Evolutionary conservation across 1,140 invertebrate genomes (phyloP).

Genomic region (Penaeus vannamei): DNA sequence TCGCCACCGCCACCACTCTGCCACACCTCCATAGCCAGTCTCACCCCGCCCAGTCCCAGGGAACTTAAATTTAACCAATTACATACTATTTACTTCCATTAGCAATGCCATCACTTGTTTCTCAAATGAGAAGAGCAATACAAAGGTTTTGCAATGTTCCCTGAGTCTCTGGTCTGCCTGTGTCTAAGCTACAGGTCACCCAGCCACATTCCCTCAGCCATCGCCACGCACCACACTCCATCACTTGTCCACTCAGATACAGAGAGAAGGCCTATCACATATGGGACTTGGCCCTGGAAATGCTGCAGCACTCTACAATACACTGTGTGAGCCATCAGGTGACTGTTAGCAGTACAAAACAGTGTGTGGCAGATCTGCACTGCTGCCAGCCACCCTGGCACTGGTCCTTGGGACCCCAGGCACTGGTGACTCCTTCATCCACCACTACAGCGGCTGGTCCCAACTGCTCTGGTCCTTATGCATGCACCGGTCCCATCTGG

Average conservation of each 20-base stretch:
- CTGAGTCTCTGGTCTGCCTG: conserved; percentile 49
- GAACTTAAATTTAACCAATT: conserved; percentile 35
- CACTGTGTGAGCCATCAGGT: conserved; percentile 63
- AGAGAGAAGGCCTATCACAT: conserved; percentile 66
- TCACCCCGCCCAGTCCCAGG: conserved; percentile 39
- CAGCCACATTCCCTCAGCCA: conserved; percentile 63
- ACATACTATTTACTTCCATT: conserved; percentile 42
- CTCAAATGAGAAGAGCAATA: conserved; percentile 33
- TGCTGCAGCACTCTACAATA: conserved; percentile 65
- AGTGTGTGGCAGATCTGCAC: conserved; percentile 56
- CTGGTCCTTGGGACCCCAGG: conserved; percentile 66
- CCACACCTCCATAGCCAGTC: conserved; percentile 44
- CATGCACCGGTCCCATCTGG: conserved; percentile 30
- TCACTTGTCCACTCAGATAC: conserved; percentile 58
- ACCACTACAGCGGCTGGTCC: conserved; percentile 62
- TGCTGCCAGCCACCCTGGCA: conserved; percentile 61
- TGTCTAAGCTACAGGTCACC: conserved; percentile 57
- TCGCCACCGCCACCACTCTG: conserved; percentile 14
- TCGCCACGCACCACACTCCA: conserved; percentile 61
- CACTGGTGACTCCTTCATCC: conserved; percentile 65
- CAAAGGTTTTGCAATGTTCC: conserved; percentile 48
- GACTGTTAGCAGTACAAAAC: conserved; percentile 62
- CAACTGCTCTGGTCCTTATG: conserved; percentile 60
- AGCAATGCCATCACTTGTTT: conserved; percentile 5
- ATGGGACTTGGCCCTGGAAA: conserved; percentile 67